Conservation (phyloP, 1,140 invertebrate species). For the Callitettix versicolor region DNA sequence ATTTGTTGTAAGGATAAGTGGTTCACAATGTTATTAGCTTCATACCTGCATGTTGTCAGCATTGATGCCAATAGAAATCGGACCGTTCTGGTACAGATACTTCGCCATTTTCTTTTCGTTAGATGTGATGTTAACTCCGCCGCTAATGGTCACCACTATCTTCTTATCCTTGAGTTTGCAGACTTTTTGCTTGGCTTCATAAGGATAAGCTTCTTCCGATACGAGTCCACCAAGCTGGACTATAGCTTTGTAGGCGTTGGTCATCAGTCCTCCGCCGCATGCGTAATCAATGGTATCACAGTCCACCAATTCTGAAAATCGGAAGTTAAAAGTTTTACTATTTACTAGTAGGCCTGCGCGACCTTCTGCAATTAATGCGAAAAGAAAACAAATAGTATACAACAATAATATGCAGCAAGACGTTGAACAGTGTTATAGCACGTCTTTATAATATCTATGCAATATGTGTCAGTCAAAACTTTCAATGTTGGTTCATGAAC, state of each 20-base stretch:
- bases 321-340: too few relatives aligned
- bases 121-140: slow-evolving; percentile 76
- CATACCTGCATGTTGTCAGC: slow-evolving; percentile 88
- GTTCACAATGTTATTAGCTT: too few relatives aligned
- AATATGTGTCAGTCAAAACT: too few relatives aligned
- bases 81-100: slow-evolving; percentile 85
- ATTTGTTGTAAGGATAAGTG: too few relatives aligned
- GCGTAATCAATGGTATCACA: slow-evolving; percentile 89
- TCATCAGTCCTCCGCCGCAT: slow-evolving; percentile 84
- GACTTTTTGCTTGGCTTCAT: slow-evolving; percentile 70
- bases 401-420: too few relatives aligned
- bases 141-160: slow-evolving; percentile 60
- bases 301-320: slow-evolving; percentile 72
- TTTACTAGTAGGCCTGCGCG: too few relatives aligned
- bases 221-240: slow-evolving; percentile 80
- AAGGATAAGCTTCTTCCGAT: slow-evolving; percentile 84
- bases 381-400: too few relatives aligned
- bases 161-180: slow-evolving; percentile 64
- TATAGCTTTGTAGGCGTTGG: slow-evolving; percentile 81
- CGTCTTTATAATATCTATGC: too few relatives aligned
- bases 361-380: too few relatives aligned
- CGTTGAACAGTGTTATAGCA: too few relatives aligned
- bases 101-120: slow-evolving; percentile 89
- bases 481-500: too few relatives aligned
- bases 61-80: slow-evolving; percentile 94